These are phyloP conservation scores for Pemphredon lugubris DNA, from an alignment of 2,888 invertebrate species.

Conservation along the genomic window DNA sequence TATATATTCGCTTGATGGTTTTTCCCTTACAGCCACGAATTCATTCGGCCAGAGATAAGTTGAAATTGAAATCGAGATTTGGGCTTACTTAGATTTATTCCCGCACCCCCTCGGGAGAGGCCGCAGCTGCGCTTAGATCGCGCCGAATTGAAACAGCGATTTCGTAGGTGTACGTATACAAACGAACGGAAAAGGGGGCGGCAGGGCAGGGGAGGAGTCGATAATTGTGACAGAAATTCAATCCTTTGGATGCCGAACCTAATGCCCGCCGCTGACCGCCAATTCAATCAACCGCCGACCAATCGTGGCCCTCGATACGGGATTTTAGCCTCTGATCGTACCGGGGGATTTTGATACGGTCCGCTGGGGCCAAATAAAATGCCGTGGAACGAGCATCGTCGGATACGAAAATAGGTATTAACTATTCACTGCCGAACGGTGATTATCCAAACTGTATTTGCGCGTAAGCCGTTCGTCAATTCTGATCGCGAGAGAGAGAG, in stretches of 20 bases:
- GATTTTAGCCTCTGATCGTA: constrained; percentile 61
- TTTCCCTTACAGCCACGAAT: too few relatives aligned
- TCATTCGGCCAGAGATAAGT: constrained; percentile 2
- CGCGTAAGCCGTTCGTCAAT: constrained; percentile 47
- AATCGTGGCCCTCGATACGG: constrained; percentile 62
- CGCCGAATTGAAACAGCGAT: constrained; percentile 36
- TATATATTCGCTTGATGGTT: too few relatives aligned
- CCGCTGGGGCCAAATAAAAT: constrained; percentile 63
- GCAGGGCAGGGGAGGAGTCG: constrained; percentile 52
- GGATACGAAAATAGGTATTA: constrained; percentile 62
- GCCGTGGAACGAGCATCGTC: constrained; percentile 42
- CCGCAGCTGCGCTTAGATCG: constrained; percentile 60
- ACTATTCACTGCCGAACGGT: constrained; percentile 51
- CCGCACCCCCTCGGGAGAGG: constrained; percentile 43
- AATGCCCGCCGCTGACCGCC: constrained; percentile 71
- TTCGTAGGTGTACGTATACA: constrained; percentile 20
- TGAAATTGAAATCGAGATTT: constrained; percentile 39
- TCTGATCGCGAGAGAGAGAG: constrained; percentile 35
- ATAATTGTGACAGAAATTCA: constrained; percentile 73
- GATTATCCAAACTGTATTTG: constrained; percentile 48
- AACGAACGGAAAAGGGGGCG: constrained; percentile 29
- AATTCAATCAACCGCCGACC: constrained; percentile 73
- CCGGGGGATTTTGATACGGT: constrained; percentile 60
- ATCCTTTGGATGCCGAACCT: constrained; percentile 71
- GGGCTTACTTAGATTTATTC: constrained; percentile 45